Percentiles rank a stretch among this genome's conserved stretches.
These are phyloP conservation scores for Lampris incognitus DNA, from an alignment of 2,113 vertebrate genomes.

Conservation along the genomic window DNA sequence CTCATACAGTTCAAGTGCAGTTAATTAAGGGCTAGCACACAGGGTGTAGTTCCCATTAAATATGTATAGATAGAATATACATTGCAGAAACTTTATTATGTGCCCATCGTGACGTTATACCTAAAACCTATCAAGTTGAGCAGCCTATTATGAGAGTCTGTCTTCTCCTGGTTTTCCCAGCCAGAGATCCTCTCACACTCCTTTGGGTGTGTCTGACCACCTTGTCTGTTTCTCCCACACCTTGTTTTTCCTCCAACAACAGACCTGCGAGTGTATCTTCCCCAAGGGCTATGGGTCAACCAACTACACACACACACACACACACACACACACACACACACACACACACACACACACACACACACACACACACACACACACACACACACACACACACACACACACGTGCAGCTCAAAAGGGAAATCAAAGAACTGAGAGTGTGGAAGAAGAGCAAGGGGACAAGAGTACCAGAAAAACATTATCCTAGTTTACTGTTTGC, in stretches of 20 bases:
- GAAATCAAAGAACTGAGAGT: background rate
- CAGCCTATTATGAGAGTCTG: too few relatives aligned
- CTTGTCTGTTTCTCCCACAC: conserved; percentile 17
- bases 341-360: background rate
- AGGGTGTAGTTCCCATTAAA: too few relatives aligned
- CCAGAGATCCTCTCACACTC: background rate
- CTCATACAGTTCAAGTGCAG: too few relatives aligned
- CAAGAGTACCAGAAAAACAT: too few relatives aligned
- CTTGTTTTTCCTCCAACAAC: conserved; percentile 26
- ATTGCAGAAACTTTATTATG: too few relatives aligned
- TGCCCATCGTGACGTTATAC: too few relatives aligned
- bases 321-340: conserved; percentile 1
- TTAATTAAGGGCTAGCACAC: too few relatives aligned
- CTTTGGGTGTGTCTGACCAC: conserved; percentile 33
- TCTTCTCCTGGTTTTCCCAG: too few relatives aligned
- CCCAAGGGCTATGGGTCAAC: conserved; percentile 2
- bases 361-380: background rate
- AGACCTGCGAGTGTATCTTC: conserved; percentile 1
- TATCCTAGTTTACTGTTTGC: too few relatives aligned
- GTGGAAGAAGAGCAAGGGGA: background rate
- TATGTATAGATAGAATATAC: too few relatives aligned
- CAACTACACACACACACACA: background rate
- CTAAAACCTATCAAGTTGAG: too few relatives aligned
- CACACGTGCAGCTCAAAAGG: background rate
- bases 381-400: background rate